phyloP scores from a whole-genome alignment of 2,888 invertebrate genomes.

The Caenorhabditis japonica region DNA sequence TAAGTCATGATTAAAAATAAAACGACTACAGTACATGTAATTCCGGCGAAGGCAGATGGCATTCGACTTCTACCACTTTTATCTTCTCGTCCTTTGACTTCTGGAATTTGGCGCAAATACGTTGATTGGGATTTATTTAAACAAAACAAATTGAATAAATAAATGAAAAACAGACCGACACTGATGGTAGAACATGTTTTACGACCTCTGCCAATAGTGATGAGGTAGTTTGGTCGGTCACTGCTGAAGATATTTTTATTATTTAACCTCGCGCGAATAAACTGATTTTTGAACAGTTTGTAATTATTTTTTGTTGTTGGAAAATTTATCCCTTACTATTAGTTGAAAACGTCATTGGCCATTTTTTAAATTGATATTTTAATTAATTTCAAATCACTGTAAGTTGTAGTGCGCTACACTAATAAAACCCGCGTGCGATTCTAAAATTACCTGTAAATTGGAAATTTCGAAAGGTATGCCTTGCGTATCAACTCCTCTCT shows the following conservation, averaged over 20 bases:
- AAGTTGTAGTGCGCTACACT: no score
- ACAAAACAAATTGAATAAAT: no score
- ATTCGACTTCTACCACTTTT: slow-evolving; percentile 30
- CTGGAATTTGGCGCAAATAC: no score
- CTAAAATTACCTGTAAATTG: slow-evolving; percentile 35
- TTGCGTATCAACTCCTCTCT: slow-evolving; percentile 52
- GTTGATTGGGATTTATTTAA: no score
- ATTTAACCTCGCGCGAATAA: no score
- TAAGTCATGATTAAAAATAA: slow-evolving; percentile 45
- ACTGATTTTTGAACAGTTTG: slow-evolving; percentile 10
- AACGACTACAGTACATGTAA: slow-evolving; percentile 26
- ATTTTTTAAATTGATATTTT: no score
- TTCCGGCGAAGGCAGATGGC: slow-evolving; percentile 31
- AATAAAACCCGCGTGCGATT: no score
- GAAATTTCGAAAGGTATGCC: slow-evolving; percentile 49
- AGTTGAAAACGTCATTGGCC: no score
- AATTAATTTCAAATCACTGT: no score
- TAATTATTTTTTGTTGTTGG: no score
- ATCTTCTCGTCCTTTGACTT: slow-evolving; percentile 49
- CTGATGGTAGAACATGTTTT: slow-evolving; percentile 49
- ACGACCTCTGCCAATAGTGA: slow-evolving; percentile 45
- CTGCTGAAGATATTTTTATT: no score
- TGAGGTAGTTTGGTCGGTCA: slow-evolving; percentile 53
- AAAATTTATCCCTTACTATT: no score
- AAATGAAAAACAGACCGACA: slow-evolving; percentile 30